Evolutionary conservation across 2,797 vertebrate genomes (phyloP).

Genomic region (Platyrinchus mystaceus): DNA sequence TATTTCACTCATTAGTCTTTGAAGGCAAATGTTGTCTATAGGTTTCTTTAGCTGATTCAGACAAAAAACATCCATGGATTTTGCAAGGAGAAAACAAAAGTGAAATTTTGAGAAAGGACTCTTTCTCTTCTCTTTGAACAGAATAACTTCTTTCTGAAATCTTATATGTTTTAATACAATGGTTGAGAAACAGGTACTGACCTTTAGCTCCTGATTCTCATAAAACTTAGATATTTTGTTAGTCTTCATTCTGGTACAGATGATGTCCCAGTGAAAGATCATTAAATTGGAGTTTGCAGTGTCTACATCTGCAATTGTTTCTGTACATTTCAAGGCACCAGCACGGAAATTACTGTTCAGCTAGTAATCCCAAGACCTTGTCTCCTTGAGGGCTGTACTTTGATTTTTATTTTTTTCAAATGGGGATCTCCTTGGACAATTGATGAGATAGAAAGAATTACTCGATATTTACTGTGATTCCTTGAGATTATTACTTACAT

Average conservation of each 20-base stretch:
- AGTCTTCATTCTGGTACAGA: background rate
- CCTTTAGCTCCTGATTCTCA: background rate
- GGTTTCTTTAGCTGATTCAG: background rate
- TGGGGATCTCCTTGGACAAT: background rate
- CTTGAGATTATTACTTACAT: background rate
- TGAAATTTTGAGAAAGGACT: background rate
- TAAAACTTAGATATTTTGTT: background rate
- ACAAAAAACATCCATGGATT: background rate
- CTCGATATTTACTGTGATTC: background rate
- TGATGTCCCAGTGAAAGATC: background rate
- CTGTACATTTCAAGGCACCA: background rate
- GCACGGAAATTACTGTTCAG: background rate
- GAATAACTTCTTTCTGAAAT: background rate
- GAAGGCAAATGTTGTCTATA: background rate
- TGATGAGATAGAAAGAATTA: background rate
- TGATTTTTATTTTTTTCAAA: background rate
- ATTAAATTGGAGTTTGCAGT: background rate
- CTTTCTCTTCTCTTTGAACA: background rate
- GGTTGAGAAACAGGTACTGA: background rate
- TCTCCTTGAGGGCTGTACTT: background rate
- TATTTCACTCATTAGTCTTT: conserved; percentile 8
- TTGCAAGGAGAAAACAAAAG: background rate
- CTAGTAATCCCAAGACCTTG: background rate
- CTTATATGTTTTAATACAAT: background rate
- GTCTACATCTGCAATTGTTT: background rate